Percentiles rank a stretch among this genome's conserved stretches.
Conservation (phyloP, 53 echinoderm and acorn worm species). For the Luidia sarsii region DNA sequence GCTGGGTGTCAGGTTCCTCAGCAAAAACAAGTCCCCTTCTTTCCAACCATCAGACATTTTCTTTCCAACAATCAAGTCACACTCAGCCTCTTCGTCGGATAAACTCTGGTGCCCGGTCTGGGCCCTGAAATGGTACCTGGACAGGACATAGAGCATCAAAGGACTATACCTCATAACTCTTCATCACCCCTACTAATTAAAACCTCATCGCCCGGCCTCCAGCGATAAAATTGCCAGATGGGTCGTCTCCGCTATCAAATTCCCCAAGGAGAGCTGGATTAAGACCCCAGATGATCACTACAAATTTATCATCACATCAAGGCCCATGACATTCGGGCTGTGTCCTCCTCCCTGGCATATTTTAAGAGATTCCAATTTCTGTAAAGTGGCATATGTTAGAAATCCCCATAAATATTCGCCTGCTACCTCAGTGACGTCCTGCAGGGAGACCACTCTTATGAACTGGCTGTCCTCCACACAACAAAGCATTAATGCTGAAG, state of each 20-base stretch:
- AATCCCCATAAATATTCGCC: background rate
- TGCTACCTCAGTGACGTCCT: slow-evolving; percentile 5
- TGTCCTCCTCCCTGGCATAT: background rate
- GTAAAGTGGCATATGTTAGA: too few relatives aligned
- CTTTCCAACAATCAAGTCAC: background rate
- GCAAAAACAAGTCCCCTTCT: slow-evolving; percentile 13
- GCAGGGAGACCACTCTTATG: background rate
- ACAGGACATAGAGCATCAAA: background rate
- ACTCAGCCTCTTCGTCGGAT: background rate
- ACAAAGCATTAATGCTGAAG: too few relatives aligned
- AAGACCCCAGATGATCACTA: background rate
- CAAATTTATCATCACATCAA: too few relatives aligned
- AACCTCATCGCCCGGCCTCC: background rate
- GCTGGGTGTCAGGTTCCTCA: background rate
- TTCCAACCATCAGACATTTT: slow-evolving; percentile 4
- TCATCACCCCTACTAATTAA: too few relatives aligned
- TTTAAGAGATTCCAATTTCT: background rate
- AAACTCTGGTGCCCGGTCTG: slow-evolving; percentile 32
- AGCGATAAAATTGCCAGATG: background rate
- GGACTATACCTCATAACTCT: too few relatives aligned
- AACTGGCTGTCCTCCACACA: background rate
- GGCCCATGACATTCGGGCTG: background rate
- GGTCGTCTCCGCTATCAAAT: background rate
- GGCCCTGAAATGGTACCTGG: slow-evolving; percentile 42
- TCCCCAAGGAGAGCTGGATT: background rate